Conservation (phyloP, 2,888 invertebrate genomes). For the Parnassius mnemosyne region DNA sequence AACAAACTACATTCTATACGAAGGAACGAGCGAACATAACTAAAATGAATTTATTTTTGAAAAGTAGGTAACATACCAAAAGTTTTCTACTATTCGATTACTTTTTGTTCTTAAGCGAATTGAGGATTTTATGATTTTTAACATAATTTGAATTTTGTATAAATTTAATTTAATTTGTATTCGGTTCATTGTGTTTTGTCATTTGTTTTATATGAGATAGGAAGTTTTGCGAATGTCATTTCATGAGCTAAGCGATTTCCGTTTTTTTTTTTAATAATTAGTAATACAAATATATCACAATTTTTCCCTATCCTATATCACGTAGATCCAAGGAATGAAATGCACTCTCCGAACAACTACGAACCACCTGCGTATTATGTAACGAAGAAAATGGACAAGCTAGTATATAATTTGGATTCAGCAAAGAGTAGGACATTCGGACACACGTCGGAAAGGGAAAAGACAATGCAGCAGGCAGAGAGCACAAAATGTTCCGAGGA, state of each 20-base stretch:
- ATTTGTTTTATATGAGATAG: no score
- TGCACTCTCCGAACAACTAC: constrained; percentile 44
- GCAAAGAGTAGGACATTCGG: constrained; percentile 8
- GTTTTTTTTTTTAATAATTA: not conserved
- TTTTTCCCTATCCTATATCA: not conserved
- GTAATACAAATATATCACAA: not conserved
- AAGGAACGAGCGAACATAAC: no score
- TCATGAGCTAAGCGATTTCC: not conserved
- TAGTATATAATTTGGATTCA: constrained; percentile 17
- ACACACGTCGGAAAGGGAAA: constrained; percentile 33
- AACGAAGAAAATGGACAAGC: constrained; percentile 38
- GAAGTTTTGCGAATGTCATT: not conserved
- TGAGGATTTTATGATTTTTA: no score
- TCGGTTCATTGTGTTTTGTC: no score
- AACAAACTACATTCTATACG: no score
- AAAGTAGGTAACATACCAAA: no score
- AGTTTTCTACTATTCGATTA: no score
- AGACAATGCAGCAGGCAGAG: constrained; percentile 35
- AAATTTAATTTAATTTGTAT: no score
- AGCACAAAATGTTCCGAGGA: constrained; percentile 34
- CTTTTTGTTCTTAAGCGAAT: no score
- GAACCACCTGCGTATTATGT: constrained; percentile 57
- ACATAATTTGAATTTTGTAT: no score
- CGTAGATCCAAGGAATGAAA: constrained; percentile 39
- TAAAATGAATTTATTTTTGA: no score